A percentile compares a stretch with the other conserved stretches of the same genome.
Conservation (phyloP, 2,113 vertebrate species). For the Dunckerocampus dactyliophorus region DNA sequence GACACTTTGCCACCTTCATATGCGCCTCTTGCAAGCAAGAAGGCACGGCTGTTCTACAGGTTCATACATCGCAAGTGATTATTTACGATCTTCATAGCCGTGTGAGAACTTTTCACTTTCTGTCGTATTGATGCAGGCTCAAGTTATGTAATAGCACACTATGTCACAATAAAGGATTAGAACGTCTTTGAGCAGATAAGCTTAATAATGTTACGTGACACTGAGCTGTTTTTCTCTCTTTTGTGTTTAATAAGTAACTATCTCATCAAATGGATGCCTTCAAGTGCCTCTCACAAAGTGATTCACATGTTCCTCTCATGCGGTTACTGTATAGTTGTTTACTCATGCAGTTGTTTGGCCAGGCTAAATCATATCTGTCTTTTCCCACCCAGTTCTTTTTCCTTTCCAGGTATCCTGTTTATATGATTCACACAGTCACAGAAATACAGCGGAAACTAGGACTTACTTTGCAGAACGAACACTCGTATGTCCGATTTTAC, state of each 20-base stretch:
- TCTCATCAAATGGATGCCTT: constrained; percentile 22
- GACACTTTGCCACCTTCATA: constrained; percentile 6
- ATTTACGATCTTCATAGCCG: constrained; percentile 23
- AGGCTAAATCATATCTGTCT: constrained; percentile 24
- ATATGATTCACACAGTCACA: constrained; percentile 39
- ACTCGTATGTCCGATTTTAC: no score
- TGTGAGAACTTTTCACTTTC: constrained; percentile 51
- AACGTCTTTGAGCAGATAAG: constrained; percentile 53
- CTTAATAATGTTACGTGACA: constrained; percentile 42
- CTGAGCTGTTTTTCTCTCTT: constrained; percentile 20
- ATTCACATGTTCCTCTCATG: constrained; percentile 30
- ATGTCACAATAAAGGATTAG: constrained; percentile 66
- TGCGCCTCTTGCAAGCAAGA: constrained; percentile 36
- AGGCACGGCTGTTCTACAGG: constrained; percentile 35
- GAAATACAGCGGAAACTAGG: constrained; percentile 52
- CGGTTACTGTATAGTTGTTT: constrained; percentile 31
- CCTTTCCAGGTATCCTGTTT: constrained; percentile 70
- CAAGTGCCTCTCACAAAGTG: constrained; percentile 14
- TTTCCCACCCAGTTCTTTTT: constrained; percentile 62
- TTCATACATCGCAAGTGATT: constrained; percentile 20
- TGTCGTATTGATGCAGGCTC: constrained; percentile 49
- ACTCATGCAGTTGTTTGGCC: constrained; percentile 35
- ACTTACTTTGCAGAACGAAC: constrained; percentile 16
- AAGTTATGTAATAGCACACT: constrained; percentile 62
- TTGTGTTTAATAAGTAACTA: constrained; percentile 22